Percentiles rank a stretch among this genome's conserved stretches.
phyloP scores from a whole-genome alignment of 2,797 vertebrate species.

The Austrolebias charrua region DNA sequence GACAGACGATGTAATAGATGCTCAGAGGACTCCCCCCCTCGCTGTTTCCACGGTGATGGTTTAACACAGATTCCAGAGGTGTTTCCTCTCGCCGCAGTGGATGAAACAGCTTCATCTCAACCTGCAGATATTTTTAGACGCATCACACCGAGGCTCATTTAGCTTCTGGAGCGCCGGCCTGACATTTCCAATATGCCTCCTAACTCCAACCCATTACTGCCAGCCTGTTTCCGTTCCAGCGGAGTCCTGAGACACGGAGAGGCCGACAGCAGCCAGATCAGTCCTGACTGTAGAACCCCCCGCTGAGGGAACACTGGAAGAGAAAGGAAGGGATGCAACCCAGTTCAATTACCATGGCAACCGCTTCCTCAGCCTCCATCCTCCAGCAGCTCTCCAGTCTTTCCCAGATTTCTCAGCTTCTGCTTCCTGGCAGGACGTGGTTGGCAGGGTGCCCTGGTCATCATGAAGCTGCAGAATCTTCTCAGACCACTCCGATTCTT shows the following conservation, averaged over 20 bases:
- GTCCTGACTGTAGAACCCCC: slow-evolving; percentile 25
- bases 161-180: slow-evolving; percentile 27
- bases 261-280: slow-evolving; percentile 5
- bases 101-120: slow-evolving; percentile 54
- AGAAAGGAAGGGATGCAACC: slow-evolving; percentile 7
- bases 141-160: slow-evolving; percentile 24
- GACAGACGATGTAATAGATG: slow-evolving; percentile 9
- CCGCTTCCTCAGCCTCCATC: slow-evolving; percentile 48
- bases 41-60: slow-evolving; percentile 14
- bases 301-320: background rate
- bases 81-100: slow-evolving; percentile 26
- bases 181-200: slow-evolving; percentile 43
- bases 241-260: slow-evolving; percentile 21
- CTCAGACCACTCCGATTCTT: no score
- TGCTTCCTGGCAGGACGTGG: background rate
- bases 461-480: no score
- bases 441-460: background rate
- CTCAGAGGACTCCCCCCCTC: slow-evolving; percentile 3
- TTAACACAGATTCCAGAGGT: slow-evolving; percentile 38
- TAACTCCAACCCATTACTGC: slow-evolving; percentile 32
- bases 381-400: slow-evolving; percentile 2
- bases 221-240: background rate
- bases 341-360: slow-evolving; percentile 68
- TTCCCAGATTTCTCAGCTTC: slow-evolving; percentile 30
- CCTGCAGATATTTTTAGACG: slow-evolving; percentile 11